Evolutionary conservation across 1,140 invertebrate genomes (phyloP).

Genomic region (Ladona fulva): DNA sequence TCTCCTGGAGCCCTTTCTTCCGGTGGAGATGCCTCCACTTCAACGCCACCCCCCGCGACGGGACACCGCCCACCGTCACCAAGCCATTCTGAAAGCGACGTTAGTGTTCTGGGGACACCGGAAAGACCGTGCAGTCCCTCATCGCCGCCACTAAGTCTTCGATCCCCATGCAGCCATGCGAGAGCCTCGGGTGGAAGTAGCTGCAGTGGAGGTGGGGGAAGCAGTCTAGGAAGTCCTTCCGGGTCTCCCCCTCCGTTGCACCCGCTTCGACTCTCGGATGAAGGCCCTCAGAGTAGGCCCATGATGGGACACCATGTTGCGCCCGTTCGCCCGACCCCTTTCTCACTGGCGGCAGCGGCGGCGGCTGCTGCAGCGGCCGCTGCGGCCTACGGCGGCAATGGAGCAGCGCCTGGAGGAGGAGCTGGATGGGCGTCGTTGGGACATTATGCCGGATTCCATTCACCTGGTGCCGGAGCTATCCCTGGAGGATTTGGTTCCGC

Average conservation of each 20-base stretch:
- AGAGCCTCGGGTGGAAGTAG: background rate
- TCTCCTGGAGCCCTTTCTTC: background rate
- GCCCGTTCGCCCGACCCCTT: background rate
- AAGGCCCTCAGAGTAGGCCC: background rate
- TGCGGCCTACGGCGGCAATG: background rate
- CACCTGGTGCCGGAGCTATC: background rate
- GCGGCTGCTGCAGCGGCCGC: background rate
- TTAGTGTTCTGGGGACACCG: background rate
- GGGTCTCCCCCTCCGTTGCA: background rate
- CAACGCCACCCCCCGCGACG: background rate
- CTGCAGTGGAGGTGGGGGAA: background rate
- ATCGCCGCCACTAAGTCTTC: background rate
- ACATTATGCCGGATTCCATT: background rate
- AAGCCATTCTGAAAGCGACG: background rate
- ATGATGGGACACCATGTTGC: background rate
- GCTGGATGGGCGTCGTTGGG: background rate
- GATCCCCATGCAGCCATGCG: background rate
- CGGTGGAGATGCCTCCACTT: background rate
- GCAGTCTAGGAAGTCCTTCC: background rate
- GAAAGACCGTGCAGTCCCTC: background rate
- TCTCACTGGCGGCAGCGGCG: background rate
- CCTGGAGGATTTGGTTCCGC: background rate
- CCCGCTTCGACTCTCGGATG: background rate
- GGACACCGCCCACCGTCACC: background rate
- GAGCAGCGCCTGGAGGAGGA: background rate